Percentiles rank a stretch among this genome's conserved stretches.
Conservation (phyloP, 2,888 invertebrate genomes). For the Yponomeuta malinellus region DNA sequence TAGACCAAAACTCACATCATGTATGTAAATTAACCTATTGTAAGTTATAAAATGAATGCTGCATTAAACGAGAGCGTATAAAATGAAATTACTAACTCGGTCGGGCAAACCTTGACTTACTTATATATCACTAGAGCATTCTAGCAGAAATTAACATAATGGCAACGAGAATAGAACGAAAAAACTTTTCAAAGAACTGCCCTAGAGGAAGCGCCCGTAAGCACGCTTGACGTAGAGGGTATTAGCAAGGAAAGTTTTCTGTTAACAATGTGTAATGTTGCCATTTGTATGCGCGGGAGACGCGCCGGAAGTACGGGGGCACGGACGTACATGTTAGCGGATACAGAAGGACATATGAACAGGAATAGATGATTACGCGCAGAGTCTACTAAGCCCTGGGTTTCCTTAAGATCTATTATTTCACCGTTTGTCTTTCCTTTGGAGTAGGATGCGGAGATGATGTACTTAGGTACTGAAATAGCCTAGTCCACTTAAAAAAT, state of each 20-base stretch:
- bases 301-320: slow-evolving; percentile 51
- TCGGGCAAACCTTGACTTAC: slow-evolving; percentile 18
- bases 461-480: no score
- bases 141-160: slow-evolving; percentile 14
- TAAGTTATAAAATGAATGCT: not conserved
- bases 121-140: slow-evolving; percentile 12
- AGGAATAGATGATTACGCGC: no score
- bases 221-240: slow-evolving; percentile 53
- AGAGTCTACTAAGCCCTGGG: no score
- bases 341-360: not conserved
- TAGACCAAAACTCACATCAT: no score
- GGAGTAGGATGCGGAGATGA: no score
- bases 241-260: slow-evolving; percentile 67
- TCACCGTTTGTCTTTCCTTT: no score
- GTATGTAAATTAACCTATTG: no score
- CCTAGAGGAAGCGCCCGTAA: slow-evolving; percentile 35
- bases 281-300: slow-evolving; percentile 70
- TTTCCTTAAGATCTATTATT: no score
- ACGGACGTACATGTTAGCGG: slow-evolving; percentile 29
- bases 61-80: not conserved
- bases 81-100: slow-evolving; percentile 4
- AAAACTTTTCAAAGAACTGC: slow-evolving; percentile 19
- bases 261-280: slow-evolving; percentile 71
- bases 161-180: slow-evolving; percentile 6
- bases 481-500: no score